Base-by-base conservation (phyloP, 2,797 vertebrate genomes). In the Platalea minor region DNA sequence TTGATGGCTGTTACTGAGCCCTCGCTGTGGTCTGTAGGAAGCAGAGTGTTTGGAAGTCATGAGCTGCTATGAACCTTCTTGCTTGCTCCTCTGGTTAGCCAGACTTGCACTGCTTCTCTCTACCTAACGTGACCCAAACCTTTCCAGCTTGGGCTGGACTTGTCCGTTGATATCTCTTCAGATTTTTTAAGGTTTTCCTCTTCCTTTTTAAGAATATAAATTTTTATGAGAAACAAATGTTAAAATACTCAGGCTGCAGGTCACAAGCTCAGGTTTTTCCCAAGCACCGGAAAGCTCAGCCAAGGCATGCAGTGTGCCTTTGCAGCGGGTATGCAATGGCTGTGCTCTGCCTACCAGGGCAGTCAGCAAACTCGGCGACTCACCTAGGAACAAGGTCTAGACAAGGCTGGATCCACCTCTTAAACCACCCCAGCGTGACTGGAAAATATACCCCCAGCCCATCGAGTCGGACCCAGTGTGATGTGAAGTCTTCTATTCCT, bases 51-150 rank as follows among this genome's bases (percentile, higher is more conserved):
- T 41, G 73, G 64, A 17, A 25, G 56, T 1, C 12, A 3, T 11
- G 74, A 48, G 33, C 56, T 65, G 54, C 45, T 21, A 9, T 21
- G 31, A 41, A 37, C 10, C 33, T 48, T 11, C 67, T 43, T 1
- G 0, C 2, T 53, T 19, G 45, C 78, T 39, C 21, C n/a, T 53
- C 69, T 48, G 24, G 3, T 45, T 5, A 11, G 2, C 39, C 79
- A 13, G 65, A 33, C 37, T 11, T 43, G 37, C 2, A 0, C 14
- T 23, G 70, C 29, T 33, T 7, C 51, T 12, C 60, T 31, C 54
- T 53, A 11, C 20, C 19, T 13, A 46, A 7, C 0, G 0, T 3
- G 33, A 5, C 11, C 7, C 1, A 2, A 25, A 3, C 6, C 16
- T 17, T 4, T 8, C 31, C 85, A 24, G 10, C 5, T 1, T 24